Conservation (phyloP, 2,797 vertebrate genomes). For the Syndactyla subalaris region DNA sequence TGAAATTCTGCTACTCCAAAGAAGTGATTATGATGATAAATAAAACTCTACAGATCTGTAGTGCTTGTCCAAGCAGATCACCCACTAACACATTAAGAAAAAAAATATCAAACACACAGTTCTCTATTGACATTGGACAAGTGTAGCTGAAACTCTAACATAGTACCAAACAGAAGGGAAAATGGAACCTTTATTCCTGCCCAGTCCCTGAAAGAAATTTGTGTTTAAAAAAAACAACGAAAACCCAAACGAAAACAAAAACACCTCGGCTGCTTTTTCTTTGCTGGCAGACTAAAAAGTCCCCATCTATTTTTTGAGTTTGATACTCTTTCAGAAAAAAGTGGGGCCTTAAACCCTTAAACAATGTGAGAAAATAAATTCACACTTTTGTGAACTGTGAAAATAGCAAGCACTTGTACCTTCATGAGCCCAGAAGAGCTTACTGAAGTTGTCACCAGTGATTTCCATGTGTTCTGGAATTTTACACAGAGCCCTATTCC, state of each 20-base stretch:
- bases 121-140: conserved; percentile 50
- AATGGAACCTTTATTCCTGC: conserved; percentile 44
- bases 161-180: neutral
- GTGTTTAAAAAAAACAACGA: neutral
- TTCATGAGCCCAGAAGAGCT: neutral
- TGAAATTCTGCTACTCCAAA: conserved; percentile 29
- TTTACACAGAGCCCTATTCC: neutral
- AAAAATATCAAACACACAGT: neutral
- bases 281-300: neutral
- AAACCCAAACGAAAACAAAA: neutral
- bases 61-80: conserved; percentile 32
- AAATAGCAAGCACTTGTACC: neutral
- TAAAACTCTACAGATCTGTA: conserved; percentile 20
- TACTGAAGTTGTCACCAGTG: neutral
- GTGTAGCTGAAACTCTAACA: neutral
- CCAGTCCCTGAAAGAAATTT: neutral
- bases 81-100: conserved; percentile 11
- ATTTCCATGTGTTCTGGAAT: conserved; percentile 40
- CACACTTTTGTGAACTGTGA: neutral
- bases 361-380: neutral
- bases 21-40: neutral
- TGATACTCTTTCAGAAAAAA: neutral
- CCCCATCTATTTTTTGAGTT: neutral
- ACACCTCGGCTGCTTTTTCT: neutral
- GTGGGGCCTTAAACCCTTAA: neutral